phyloP scores from a whole-genome alignment of 2,888 invertebrate species.

The Melolontha melolontha region DNA sequence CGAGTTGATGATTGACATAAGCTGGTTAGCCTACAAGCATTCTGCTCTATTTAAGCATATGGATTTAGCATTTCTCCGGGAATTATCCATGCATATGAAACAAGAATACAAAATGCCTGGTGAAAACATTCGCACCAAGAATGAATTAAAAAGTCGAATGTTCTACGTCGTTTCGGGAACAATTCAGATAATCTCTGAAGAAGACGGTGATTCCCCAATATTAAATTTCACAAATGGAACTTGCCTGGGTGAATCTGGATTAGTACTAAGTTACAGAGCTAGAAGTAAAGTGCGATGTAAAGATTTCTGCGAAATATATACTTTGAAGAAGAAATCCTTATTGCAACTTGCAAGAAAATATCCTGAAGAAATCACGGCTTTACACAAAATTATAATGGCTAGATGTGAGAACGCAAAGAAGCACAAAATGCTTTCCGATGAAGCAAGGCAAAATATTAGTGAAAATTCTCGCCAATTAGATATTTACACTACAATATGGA shows the following conservation, averaged over 20 bases:
- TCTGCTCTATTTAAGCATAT: slow-evolving; percentile 50
- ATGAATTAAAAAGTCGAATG: slow-evolving; percentile 48
- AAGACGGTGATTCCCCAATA: slow-evolving; percentile 53
- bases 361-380: slow-evolving; percentile 40
- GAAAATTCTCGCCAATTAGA: slow-evolving; percentile 16
- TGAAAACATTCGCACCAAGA: slow-evolving; percentile 47
- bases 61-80: slow-evolving; percentile 47
- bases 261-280: slow-evolving; percentile 45
- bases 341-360: slow-evolving; percentile 38
- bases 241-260: slow-evolving; percentile 49
- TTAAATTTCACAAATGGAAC: slow-evolving; percentile 52
- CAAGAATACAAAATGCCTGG: slow-evolving; percentile 50
- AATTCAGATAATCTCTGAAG: slow-evolving; percentile 52
- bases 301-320: slow-evolving; percentile 49
- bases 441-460: slow-evolving; percentile 1
- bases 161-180: slow-evolving; percentile 52
- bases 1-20: slow-evolving; percentile 47
- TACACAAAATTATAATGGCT: not conserved
- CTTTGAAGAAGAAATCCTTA: slow-evolving; percentile 47
- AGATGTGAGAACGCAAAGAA: slow-evolving; percentile 12
- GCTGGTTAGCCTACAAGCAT: slow-evolving; percentile 48
- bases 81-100: slow-evolving; percentile 46
- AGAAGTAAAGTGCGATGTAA: slow-evolving; percentile 50
- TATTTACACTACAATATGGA: slow-evolving; percentile 35
- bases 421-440: slow-evolving; percentile 12